phyloP scores from a whole-genome alignment of 1,140 invertebrate species.

The Magallana angulata region DNA sequence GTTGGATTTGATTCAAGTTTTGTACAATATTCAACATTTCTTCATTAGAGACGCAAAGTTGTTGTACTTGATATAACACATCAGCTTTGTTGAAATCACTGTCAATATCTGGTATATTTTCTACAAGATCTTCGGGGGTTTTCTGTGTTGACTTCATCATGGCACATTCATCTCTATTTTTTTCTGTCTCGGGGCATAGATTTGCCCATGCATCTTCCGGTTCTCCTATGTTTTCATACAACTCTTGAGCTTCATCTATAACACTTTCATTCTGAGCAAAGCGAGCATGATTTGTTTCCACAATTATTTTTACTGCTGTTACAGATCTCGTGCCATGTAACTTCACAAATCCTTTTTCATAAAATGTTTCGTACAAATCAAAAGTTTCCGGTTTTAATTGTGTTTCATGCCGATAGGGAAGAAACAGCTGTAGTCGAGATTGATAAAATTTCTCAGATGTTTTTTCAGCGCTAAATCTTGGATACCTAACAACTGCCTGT shows the following conservation, averaged over 20 bases:
- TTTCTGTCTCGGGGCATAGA: conserved; percentile 28
- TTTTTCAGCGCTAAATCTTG: too few species aligned
- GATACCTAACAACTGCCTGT: too few species aligned
- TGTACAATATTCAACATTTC: not conserved
- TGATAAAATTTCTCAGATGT: too few species aligned
- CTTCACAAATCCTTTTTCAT: conserved; percentile 48
- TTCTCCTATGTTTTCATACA: not conserved
- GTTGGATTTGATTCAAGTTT: conserved; percentile 22
- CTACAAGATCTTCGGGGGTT: not conserved
- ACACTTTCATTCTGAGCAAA: not conserved
- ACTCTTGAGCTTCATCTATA: conserved; percentile 24
- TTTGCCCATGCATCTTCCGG: conserved; percentile 43
- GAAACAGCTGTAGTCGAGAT: too few species aligned
- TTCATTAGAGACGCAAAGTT: not conserved
- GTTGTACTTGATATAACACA: not conserved
- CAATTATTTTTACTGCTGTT: too few species aligned
- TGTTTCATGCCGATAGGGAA: too few species aligned
- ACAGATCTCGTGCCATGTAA: not conserved
- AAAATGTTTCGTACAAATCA: conserved; percentile 46
- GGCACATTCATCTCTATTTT: too few species aligned
- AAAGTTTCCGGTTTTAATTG: too few species aligned
- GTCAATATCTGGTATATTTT: not conserved
- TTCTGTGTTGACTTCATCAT: too few species aligned
- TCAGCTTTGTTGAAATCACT: not conserved
- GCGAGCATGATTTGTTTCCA: too few species aligned